Evolutionary conservation across 2,888 invertebrate species (phyloP), one percentile per base, ranked within the genome.

Genomic region (Terebella lapidaria): DNA sequence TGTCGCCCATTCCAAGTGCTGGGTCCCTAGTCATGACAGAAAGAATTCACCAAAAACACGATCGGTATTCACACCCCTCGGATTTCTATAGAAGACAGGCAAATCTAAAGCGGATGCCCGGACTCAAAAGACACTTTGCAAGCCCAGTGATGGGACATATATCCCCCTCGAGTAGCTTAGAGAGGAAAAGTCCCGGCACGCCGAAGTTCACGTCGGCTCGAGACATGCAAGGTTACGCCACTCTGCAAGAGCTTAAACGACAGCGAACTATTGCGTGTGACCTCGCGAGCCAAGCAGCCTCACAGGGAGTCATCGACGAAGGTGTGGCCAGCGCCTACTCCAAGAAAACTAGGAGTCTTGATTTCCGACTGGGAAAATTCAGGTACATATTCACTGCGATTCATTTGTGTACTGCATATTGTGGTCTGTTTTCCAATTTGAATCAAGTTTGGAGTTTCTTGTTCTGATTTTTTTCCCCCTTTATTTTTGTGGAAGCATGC

Each of bases 1-100:
- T 94, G 27, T 93, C 92, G 81, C 92, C 93, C 1, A 91, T 93
- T 75, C 90, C 92, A 24, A 92, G 92, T 79, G 88, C 90, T 66
- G 89, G 71, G 89, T 64, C 81, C 10, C 49, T 45, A 28, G 30
- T 20, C 42, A 53, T 61, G 2, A 57, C 46, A 15, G 15, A 3
- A 22, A 52, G 29, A 26, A 20, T 25, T 4, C 24, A 29, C 46
- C 27, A 15, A 15, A 15, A 1, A 4, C 20, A 25, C 20, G 53
- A 68, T 72, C 71, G 72, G 46, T 49, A 82, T 81, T 69, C 83
- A 26, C 75, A 79, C 64, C 75, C 72, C 29, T 78, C 79, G 10
- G 72, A 74, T 15, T 64, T 70, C 2, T 70, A 72, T 42, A 71
- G 79, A 30, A 72, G 71, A 57, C 66, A 71, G 29, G 72, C 72